Base-by-base conservation (phyloP, 1,140 invertebrate genomes). In the Antheraea mylitta region DNA sequence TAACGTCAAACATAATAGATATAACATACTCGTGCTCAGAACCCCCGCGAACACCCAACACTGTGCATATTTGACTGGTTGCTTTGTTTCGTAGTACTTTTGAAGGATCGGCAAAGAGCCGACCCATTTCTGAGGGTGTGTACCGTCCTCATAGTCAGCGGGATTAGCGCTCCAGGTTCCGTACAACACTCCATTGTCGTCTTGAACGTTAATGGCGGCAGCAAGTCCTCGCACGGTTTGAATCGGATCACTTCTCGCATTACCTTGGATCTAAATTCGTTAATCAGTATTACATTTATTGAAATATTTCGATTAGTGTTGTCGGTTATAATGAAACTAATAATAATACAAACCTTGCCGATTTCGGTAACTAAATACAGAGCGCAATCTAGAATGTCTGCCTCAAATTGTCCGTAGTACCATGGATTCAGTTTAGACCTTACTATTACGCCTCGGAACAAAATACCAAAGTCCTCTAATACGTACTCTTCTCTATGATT, bases 31-130 rank as follows among this genome's bases (percentile, higher is more conserved):
- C 74, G 97, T 98, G 0, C 97, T 96, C 22, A 98, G 84, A 6
- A 98, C 96, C 8, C 97, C 98, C 18, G 97, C 95, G 84, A 98
- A 99, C 0, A 99, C 97, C 98, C 98, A 99, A 81, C 98, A 99
- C 77, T 99, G 98, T 0, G 97, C 98, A 82, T 96, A 99, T 86
- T 98, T 98, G 0, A 99, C 97, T 0, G 97, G 96, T 77, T 96
- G 96, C 73, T 96, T 97, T n/a, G 94, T 97, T 68, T 95, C 94
- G 77, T 96, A 96, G 89, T 95, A 99, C 81, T 97, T 94, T 81
- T 98, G 96, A 0, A 99, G 87, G 72, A 99, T 99, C 64, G 95
- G 94, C 37, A 95, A 94, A 53, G 97, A 98, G 0, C 97, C 97
- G 6, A 96, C 93, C 98, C 98, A 99, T 72, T 97, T 95, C 0